Percentiles rank a stretch among this genome's conserved stretches.
phyloP scores from a whole-genome alignment of 2,888 invertebrate genomes.

The Dichetophora obliterata region DNA sequence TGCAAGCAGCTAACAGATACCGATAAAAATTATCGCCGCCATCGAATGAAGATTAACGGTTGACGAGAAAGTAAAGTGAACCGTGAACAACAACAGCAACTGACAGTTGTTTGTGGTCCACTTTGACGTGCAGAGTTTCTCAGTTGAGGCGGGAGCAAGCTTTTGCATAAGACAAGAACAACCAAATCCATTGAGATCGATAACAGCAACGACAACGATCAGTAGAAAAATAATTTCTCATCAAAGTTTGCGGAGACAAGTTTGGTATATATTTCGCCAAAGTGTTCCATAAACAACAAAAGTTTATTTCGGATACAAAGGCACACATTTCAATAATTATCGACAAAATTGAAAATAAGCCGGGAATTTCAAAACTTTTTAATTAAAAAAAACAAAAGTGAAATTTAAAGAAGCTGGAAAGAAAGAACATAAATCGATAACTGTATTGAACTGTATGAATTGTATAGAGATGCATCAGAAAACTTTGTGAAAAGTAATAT shows the following conservation, averaged over 20 bases:
- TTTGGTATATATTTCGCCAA: background rate
- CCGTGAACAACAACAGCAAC: background rate
- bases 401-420: too few species aligned
- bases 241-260: background rate
- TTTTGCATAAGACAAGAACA: background rate
- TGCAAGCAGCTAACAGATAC: background rate
- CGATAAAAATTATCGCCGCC: background rate
- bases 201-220: background rate
- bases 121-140: background rate
- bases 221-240: background rate
- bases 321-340: too few species aligned
- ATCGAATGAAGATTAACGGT: background rate
- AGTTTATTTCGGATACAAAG: too few species aligned
- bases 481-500: too few species aligned
- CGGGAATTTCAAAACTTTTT: too few species aligned
- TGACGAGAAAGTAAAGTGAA: constrained; percentile 9
- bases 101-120: constrained; percentile 7
- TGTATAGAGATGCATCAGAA: too few species aligned
- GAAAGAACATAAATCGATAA: too few species aligned
- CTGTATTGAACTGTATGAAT: too few species aligned
- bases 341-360: too few species aligned
- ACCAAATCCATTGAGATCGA: background rate
- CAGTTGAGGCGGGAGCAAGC: background rate
- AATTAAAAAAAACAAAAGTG: too few species aligned
- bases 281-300: too few species aligned